phyloP scores from a whole-genome alignment of 2,113 vertebrate species.

The Poeciliopsis retropinna region DNA sequence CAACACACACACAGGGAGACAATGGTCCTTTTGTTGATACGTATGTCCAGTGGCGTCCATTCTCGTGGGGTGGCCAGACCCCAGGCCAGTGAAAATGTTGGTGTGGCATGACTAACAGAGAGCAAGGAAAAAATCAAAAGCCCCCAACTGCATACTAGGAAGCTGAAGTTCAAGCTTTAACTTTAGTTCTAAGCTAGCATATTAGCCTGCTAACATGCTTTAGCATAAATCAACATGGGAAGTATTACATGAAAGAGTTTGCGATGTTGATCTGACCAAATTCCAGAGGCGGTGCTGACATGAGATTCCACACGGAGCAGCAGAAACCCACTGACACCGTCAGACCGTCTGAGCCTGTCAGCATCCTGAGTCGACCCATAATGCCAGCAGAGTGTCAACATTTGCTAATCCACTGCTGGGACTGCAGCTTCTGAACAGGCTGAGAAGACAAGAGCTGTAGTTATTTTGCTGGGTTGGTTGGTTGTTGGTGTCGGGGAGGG shows the following conservation, averaged over 20 bases:
- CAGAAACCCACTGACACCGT: not conserved
- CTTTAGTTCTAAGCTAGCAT: not conserved
- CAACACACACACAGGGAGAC: too few relatives aligned
- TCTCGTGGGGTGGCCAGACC: too few relatives aligned
- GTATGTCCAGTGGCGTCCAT: too few relatives aligned
- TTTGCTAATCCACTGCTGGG: not conserved
- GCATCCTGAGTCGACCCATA: not conserved
- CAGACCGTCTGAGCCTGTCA: not conserved
- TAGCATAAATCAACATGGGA: not conserved
- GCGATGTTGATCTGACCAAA: not conserved
- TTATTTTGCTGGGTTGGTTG: not conserved
- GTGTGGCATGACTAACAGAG: too few relatives aligned
- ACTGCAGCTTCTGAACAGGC: not conserved
- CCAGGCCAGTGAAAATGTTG: too few relatives aligned
- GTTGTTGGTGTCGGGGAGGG: too few relatives aligned
- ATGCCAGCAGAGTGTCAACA: not conserved
- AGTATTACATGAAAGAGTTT: not conserved
- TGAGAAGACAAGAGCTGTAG: not conserved
- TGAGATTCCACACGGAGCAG: constrained; percentile 2
- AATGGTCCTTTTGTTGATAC: too few relatives aligned
- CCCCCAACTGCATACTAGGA: too few relatives aligned
- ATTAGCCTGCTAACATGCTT: not conserved
- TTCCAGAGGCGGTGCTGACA: not conserved
- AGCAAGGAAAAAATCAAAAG: too few relatives aligned
- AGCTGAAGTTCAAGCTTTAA: too few relatives aligned